Evolutionary conservation across 2,797 vertebrate species (phyloP).

Genomic region (Gymnodraco acuticeps): DNA sequence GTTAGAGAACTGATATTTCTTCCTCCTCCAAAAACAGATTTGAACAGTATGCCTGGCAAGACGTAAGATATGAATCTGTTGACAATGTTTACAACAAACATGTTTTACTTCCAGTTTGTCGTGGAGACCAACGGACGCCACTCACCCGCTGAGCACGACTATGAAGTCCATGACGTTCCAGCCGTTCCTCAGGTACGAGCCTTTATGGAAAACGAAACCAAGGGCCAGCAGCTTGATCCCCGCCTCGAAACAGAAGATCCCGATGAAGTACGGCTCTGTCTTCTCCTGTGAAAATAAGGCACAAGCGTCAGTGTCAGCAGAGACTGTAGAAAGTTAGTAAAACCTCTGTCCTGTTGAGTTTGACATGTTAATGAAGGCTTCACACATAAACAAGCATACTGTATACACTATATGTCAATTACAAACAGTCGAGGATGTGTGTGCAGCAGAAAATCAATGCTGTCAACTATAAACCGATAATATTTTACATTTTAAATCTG

Average conservation of each 20-base stretch:
- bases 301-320: slow-evolving; percentile 15
- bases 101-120: slow-evolving; percentile 16
- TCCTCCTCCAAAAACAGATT: slow-evolving; percentile 32
- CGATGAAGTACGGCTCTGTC: slow-evolving; percentile 98
- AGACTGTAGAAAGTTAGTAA: neutral
- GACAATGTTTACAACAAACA: slow-evolving; percentile 41
- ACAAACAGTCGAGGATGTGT: neutral
- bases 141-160: slow-evolving; percentile 98
- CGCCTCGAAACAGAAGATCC: slow-evolving; percentile 99
- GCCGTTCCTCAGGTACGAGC: slow-evolving; percentile 97
- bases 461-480: neutral
- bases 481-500: neutral
- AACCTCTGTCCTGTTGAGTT: neutral
- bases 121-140: slow-evolving; percentile 40
- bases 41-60: slow-evolving; percentile 18
- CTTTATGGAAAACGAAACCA: slow-evolving; percentile 98
- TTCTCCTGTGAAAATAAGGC: slow-evolving; percentile 88
- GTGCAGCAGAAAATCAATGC: no score
- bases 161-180: slow-evolving; percentile 99
- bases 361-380: neutral
- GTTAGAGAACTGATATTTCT: neutral
- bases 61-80: slow-evolving; percentile 2
- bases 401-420: neutral
- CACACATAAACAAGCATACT: neutral
- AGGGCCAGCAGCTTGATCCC: slow-evolving; percentile 98